Base-by-base conservation (phyloP, 2,888 invertebrate genomes). In the Neocrepidodera transversa region DNA sequence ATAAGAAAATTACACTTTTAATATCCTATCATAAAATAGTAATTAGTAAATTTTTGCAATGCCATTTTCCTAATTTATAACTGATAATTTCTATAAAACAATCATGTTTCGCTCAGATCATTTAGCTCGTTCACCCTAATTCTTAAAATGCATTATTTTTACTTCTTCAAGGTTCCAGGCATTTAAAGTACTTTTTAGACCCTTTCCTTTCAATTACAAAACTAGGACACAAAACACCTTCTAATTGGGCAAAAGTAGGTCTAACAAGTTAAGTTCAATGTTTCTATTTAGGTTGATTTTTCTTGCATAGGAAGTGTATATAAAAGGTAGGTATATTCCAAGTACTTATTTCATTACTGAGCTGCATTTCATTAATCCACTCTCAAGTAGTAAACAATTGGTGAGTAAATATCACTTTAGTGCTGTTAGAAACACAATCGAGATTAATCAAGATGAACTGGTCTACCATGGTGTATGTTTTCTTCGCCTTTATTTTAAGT, bases 241-340 rank as follows among this genome's bases (percentile, higher is more conserved):
- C 30, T 57, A 62, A 63, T 65, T 55, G 56, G 43, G 11, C 30
- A 40, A 63, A 68, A 65, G 59, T 68, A 65, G 65, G 66, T 60
- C 63, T 62, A 49, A 51, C 48, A 66, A 58, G 59, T 60, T 58
- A 47, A 58, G 40, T 62, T 36, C 56, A 62, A 64, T 60, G 55
- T 54, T 56, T 52, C 47, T 60, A 68, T 57, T 58, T 68, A 65
- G 66, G 67, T 65, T 66, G 65, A 60, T 63, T 64, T 64, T 67
- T 60, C 43, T 45, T 64, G 60, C 61, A 54, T 49, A 32, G 35
- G 40, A 32, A 53, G 61, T 14, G 32, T 38, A 56, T 35, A 42
- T 23, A 50, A 32, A 49, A 49, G 30, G 38, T 48, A 53, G n/a
- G n/a, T n/a, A n/a, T n/a, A n/a, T n/a, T n/a, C n/a, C 20, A 26